Evolutionary conservation across 2,113 vertebrate genomes (phyloP).

Genomic region (Alces alces): DNA sequence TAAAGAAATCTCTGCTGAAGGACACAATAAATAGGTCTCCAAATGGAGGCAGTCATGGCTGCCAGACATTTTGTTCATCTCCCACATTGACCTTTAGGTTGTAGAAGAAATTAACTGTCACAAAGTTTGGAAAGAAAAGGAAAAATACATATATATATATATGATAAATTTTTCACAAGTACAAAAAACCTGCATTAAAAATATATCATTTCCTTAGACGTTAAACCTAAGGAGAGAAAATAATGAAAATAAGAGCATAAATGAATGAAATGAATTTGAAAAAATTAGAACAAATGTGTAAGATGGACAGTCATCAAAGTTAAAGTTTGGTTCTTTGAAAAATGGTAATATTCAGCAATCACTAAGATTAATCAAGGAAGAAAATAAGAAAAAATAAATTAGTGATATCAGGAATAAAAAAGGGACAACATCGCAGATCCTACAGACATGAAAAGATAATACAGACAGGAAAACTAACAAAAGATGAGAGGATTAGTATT

Average conservation of each 20-base stretch:
- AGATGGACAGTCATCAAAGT: not conserved
- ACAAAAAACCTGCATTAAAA: not conserved
- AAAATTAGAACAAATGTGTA: not conserved
- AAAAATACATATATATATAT: not conserved
- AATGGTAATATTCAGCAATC: not conserved
- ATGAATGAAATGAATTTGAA: not conserved
- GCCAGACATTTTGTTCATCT: not conserved
- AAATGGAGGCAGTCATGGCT: not conserved
- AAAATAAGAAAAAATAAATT: constrained; percentile 6
- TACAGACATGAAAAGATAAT: not conserved
- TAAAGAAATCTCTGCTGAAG: not conserved
- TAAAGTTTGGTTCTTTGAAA: not conserved
- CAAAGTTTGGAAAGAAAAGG: not conserved
- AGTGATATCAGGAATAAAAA: not conserved
- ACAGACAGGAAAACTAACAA: not conserved
- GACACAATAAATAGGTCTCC: not conserved
- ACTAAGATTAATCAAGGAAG: not conserved
- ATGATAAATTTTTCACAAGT: not conserved
- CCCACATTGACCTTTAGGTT: not conserved
- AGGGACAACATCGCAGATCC: not conserved
- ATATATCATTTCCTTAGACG: not conserved
- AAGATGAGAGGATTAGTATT: not conserved
- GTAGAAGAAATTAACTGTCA: constrained; percentile 2
- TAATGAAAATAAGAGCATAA: not conserved
- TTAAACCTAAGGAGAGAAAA: not conserved